Evolutionary conservation across 2,797 vertebrate species (phyloP).

Genomic region (Melanogrammus aeglefinus): DNA sequence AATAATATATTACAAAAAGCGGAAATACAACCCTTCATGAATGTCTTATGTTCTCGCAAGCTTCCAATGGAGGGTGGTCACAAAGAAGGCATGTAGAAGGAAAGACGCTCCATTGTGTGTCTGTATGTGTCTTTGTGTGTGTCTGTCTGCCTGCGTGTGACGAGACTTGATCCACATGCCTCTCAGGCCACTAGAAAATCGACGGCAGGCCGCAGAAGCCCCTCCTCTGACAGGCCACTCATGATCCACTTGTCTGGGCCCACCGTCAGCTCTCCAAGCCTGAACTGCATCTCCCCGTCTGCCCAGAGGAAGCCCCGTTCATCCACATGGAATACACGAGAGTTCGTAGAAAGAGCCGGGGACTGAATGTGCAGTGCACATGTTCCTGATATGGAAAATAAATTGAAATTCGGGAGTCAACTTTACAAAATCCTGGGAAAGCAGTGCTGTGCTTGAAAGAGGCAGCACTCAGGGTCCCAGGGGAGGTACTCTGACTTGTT

Average conservation of each 20-base stretch:
- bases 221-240: slow-evolving; percentile 33
- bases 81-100: too few relatives aligned
- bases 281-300: slow-evolving; percentile 40
- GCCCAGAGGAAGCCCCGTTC: slow-evolving; percentile 34
- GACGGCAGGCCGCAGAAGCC: slow-evolving; percentile 14
- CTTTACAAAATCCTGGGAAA: slow-evolving; percentile 15
- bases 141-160: too few relatives aligned
- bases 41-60: too few relatives aligned
- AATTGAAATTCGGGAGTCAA: slow-evolving; percentile 31
- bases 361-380: slow-evolving; percentile 48
- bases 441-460: slow-evolving; percentile 24
- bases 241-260: slow-evolving; percentile 47
- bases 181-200: slow-evolving; percentile 37
- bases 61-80: too few relatives aligned
- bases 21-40: too few relatives aligned
- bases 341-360: slow-evolving; percentile 50
- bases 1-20: too few relatives aligned
- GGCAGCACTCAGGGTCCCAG: slow-evolving; percentile 20
- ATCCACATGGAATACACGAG: slow-evolving; percentile 47
- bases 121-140: not conserved
- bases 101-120: too few relatives aligned
- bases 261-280: slow-evolving; percentile 51
- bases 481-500: slow-evolving; percentile 29
- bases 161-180: not conserved
- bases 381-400: slow-evolving; percentile 27